Evolutionary conservation across 1,140 invertebrate species (phyloP).

Genomic region (Diorhabda carinulata): DNA sequence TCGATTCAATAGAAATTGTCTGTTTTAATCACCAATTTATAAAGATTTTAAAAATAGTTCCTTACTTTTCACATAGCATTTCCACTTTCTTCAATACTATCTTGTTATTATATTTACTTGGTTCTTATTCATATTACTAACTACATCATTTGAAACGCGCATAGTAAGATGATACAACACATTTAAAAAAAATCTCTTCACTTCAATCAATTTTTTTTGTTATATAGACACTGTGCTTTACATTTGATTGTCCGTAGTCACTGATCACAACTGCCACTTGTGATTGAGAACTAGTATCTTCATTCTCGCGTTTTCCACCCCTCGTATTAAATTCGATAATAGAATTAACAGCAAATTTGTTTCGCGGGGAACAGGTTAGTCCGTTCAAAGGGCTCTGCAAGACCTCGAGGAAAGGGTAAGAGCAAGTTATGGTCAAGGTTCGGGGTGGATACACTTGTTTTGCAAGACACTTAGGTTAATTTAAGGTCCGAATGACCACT

Average conservation of each 20-base stretch:
- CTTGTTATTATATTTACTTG: too few species aligned
- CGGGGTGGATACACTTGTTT: conserved; percentile 18
- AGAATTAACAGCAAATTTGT: conserved; percentile 23
- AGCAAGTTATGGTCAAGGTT: conserved; percentile 27
- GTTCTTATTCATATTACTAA: too few species aligned
- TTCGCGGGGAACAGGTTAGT: conserved; percentile 25
- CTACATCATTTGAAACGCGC: too few species aligned
- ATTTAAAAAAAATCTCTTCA: too few species aligned
- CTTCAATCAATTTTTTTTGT: too few species aligned
- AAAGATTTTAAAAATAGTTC: too few species aligned
- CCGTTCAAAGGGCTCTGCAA: conserved; percentile 17
- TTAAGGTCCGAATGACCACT: conserved; percentile 7
- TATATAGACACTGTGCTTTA: too few species aligned
- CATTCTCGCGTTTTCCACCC: conserved; percentile 9
- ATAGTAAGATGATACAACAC: too few species aligned
- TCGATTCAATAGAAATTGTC: too few species aligned
- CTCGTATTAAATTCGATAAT: conserved; percentile 21
- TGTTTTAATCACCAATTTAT: too few species aligned
- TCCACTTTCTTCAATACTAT: too few species aligned
- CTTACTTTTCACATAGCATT: too few species aligned
- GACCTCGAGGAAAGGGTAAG: conserved; percentile 22
- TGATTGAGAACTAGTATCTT: conserved; percentile 8
- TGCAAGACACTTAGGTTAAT: conserved; percentile 11
- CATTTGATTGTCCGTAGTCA: background rate
- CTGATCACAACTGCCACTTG: background rate